Base-by-base conservation (phyloP, 1,140 invertebrate genomes). In the Drosophila persimilis region DNA sequence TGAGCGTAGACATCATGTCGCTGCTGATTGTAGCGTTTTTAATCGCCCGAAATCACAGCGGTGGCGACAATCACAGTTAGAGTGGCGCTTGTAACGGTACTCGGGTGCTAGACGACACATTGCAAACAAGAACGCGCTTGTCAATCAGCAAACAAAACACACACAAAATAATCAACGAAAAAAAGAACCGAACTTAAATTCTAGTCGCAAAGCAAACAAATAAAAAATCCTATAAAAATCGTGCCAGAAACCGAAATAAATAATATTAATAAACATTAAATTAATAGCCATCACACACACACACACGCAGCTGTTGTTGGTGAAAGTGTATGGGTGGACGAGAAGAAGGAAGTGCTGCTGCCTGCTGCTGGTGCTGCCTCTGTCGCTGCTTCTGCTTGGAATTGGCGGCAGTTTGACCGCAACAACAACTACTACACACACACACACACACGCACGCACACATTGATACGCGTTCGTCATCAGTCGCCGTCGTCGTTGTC, bases 351-450 rank as follows among this genome's bases (percentile, higher is more conserved):
- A 81, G 79, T 80, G 71, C 35, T 39, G 35, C 35, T 31, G 29
- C 7, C 8, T 80, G 71, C 35, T 39, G 29, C 29, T 31, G 29
- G 7, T 31, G 31, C 31, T 31, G 31, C 31, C 31, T 39, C 35
- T 13, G 35, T 39, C 35, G 11, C 35, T 39, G 35, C 35, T 39
- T 39, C 35, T 65, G 57, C 69, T 73, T 64, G 60, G 73, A 88
- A 89, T 89, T 88, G 83, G 81, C 81, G 79, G 83, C 83, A 89
- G 75, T 83, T 77, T 88, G 83, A 89, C 83, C 84, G 72, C 80
- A 89, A 57, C 62, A 59, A 70, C 76, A 47, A 39, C 48, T 46
- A 53, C 46, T 45, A 59, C 51, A 73, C 54, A 61, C 70, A 77
- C 58, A 70, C 61, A 58, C 53, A 58, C 64, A 24, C 54, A 65